Conservation (phyloP, 2,113 vertebrate species). For the Microtus ochrogaster region DNA sequence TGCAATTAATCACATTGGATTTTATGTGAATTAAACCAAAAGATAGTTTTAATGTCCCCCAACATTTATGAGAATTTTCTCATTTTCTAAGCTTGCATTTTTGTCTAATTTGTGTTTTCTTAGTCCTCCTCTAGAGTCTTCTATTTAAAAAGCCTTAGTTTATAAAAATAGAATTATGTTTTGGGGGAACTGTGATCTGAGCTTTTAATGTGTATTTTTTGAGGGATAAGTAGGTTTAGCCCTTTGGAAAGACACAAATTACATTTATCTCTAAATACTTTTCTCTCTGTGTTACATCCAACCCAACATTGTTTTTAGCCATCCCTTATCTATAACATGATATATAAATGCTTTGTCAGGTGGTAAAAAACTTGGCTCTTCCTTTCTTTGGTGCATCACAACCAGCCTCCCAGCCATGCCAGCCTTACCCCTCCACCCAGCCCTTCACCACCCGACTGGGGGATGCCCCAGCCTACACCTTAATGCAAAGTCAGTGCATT, state of each 20-base stretch:
- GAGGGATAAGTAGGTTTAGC: background rate
- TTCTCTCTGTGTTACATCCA: background rate
- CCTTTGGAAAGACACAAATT: background rate
- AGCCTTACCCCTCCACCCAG: background rate
- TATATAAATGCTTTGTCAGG: background rate
- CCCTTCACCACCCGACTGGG: background rate
- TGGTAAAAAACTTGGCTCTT: background rate
- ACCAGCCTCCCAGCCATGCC: background rate
- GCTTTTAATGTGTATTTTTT: background rate
- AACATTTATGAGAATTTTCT: conserved; percentile 34
- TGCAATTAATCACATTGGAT: background rate
- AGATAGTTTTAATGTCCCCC: background rate
- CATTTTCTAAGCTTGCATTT: conserved; percentile 37
- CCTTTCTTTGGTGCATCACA: background rate
- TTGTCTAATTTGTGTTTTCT: background rate
- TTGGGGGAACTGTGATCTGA: conserved; percentile 22
- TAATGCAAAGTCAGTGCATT: background rate
- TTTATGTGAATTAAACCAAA: conserved; percentile 35
- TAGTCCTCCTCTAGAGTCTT: background rate
- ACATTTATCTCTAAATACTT: background rate
- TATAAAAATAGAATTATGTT: background rate
- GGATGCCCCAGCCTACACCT: background rate
- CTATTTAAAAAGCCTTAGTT: background rate
- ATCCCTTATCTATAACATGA: background rate
- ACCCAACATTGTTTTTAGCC: background rate